A percentile compares a stretch with the other conserved stretches of the same genome.
phyloP scores from a whole-genome alignment of 2,113 vertebrate genomes.

The Trachemys scripta region DNA sequence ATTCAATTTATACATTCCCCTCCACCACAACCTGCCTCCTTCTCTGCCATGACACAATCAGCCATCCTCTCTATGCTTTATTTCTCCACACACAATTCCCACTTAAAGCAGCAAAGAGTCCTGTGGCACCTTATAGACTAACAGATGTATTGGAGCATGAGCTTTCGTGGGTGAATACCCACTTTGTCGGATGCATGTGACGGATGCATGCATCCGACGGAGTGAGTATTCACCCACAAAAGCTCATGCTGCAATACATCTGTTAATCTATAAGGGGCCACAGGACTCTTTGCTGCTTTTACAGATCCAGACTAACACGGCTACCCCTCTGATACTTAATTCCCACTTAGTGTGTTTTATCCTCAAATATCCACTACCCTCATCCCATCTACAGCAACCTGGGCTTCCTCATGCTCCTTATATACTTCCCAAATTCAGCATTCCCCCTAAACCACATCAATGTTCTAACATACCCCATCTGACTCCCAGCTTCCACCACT shows the following conservation, averaged over 20 bases:
- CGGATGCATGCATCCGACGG: no score
- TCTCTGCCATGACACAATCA: neutral
- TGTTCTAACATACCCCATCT: neutral
- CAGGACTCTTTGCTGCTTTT: no score
- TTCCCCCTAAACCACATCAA: neutral
- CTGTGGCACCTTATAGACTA: no score
- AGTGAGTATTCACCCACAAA: no score
- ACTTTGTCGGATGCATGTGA: no score
- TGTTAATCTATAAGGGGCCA: no score
- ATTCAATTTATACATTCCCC: neutral
- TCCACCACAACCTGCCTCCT: neutral
- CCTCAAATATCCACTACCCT: neutral
- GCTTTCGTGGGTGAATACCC: no score
- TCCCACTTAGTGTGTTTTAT: neutral
- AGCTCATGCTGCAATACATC: no score
- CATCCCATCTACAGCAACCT: neutral
- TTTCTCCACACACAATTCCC: neutral
- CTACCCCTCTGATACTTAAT: neutral
- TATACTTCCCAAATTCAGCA: neutral
- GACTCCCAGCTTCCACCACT: neutral
- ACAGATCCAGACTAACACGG: no score
- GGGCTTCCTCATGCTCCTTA: neutral
- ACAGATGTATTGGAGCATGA: no score
- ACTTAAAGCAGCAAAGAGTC: neutral
- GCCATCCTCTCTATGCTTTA: neutral